phyloP scores from a whole-genome alignment of 2,113 vertebrate genomes.

The Salvelinus alpinus region DNA sequence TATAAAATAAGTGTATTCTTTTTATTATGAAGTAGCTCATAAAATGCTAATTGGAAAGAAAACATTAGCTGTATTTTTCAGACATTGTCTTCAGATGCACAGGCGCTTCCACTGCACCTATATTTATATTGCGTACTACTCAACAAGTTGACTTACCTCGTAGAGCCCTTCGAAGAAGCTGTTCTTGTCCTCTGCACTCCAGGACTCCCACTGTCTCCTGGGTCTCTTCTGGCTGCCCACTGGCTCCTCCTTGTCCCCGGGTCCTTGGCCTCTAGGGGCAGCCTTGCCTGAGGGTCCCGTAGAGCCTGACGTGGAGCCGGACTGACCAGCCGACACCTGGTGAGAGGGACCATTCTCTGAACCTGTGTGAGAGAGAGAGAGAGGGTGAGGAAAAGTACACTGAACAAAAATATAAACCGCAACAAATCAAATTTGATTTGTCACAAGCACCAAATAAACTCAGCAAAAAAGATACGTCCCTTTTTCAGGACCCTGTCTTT shows the following conservation, averaged over 20 bases:
- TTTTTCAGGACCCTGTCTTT: too few relatives aligned
- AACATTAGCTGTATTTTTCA: too few relatives aligned
- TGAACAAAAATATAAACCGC: too few relatives aligned
- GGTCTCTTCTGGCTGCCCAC: conserved; percentile 92
- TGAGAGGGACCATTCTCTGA: conserved; percentile 79
- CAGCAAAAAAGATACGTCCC: too few relatives aligned
- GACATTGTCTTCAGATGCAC: too few relatives aligned
- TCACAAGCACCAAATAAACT: too few relatives aligned
- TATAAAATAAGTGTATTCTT: too few relatives aligned
- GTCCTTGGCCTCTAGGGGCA: conserved; percentile 77
- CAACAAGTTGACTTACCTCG: conserved; percentile 76
- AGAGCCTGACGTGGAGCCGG: conserved; percentile 72
- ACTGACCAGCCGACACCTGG: conserved; percentile 71
- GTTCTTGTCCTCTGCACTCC: conserved; percentile 98
- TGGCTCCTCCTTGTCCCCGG: conserved; percentile 92
- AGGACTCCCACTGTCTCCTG: conserved; percentile 97
- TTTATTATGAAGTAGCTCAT: too few relatives aligned
- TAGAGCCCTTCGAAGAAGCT: conserved; percentile 98
- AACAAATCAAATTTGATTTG: too few relatives aligned
- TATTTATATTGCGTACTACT: too few relatives aligned
- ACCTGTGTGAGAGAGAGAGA: conserved; percentile 63
- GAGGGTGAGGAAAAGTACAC: background rate
- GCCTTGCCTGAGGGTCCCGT: conserved; percentile 79
- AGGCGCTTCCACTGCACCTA: too few relatives aligned
- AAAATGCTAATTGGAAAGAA: too few relatives aligned